A percentile compares a stretch with the other conserved stretches of the same genome.
These are phyloP conservation scores for Xanthia icteritia DNA, from an alignment of 2,888 invertebrate genomes.

Conservation along the genomic window DNA sequence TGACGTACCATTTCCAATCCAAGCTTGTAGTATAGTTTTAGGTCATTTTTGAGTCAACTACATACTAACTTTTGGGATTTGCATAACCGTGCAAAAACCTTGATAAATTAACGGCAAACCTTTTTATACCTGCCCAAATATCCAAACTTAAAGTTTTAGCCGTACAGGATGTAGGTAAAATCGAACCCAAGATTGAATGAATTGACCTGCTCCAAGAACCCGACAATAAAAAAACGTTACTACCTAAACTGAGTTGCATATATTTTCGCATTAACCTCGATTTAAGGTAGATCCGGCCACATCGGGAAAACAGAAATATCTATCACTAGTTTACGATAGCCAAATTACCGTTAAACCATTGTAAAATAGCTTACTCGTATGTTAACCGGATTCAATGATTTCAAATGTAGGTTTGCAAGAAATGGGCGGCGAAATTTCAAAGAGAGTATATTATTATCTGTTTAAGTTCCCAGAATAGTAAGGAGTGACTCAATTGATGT, in stretches of 20 bases:
- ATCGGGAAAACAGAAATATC: background rate
- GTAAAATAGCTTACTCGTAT: slow-evolving; percentile 11
- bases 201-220: slow-evolving; percentile 1
- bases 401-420: slow-evolving; percentile 33
- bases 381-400: slow-evolving; percentile 13
- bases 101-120: background rate
- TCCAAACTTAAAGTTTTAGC: background rate
- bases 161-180: slow-evolving; percentile 19
- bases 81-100: background rate
- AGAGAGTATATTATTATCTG: slow-evolving; percentile 47
- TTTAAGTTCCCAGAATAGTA: slow-evolving; percentile 50
- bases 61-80: background rate
- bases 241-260: background rate
- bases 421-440: slow-evolving; percentile 56
- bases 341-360: slow-evolving; percentile 14
- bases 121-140: slow-evolving; percentile 5
- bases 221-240: background rate
- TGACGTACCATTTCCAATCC: background rate
- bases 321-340: slow-evolving; percentile 4
- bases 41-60: background rate
- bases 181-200: slow-evolving; percentile 17
- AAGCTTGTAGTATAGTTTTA: background rate
- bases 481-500: slow-evolving; percentile 26
- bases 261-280: slow-evolving; percentile 31
- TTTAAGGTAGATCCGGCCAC: slow-evolving; percentile 29